Conservation (phyloP, 2,113 vertebrate genomes). For the Gracilinanus agilis region DNA sequence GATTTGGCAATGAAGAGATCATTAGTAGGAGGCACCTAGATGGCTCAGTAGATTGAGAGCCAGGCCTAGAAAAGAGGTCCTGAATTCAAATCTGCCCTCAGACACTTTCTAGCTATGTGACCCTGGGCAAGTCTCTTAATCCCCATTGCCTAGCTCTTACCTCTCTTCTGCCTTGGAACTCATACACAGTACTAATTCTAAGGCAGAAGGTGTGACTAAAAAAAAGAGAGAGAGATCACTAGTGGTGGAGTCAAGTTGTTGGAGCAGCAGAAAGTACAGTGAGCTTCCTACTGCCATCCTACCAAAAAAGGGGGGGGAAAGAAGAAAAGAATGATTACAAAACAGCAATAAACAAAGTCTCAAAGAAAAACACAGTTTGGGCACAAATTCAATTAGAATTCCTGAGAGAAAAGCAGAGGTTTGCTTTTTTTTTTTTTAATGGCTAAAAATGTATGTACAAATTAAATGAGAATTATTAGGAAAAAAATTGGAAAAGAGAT, state of each 20-base stretch:
- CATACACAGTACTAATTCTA: too few relatives aligned
- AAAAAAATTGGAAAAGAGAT: neutral
- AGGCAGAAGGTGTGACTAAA: too few relatives aligned
- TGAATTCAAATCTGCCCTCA: too few relatives aligned
- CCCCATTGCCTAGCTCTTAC: too few relatives aligned
- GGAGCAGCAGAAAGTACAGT: neutral
- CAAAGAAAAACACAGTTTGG: neutral
- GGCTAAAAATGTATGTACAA: neutral
- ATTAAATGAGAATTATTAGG: neutral
- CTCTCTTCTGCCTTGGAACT: too few relatives aligned
- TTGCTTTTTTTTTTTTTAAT: too few relatives aligned
- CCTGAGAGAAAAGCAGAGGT: neutral
- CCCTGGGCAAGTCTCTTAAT: too few relatives aligned
- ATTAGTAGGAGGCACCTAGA: too few relatives aligned
- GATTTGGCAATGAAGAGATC: neutral
- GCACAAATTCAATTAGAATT: neutral
- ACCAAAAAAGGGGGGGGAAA: neutral
- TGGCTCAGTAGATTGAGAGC: too few relatives aligned
- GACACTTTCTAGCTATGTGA: too few relatives aligned
- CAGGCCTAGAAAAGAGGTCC: too few relatives aligned
- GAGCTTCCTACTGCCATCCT: neutral
- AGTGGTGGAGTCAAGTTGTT: neutral
- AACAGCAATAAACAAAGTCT: neutral
- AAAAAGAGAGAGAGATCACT: too few relatives aligned
- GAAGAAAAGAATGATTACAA: neutral